Conservation (phyloP, 1,140 invertebrate genomes). For the Gryon sp. region DNA sequence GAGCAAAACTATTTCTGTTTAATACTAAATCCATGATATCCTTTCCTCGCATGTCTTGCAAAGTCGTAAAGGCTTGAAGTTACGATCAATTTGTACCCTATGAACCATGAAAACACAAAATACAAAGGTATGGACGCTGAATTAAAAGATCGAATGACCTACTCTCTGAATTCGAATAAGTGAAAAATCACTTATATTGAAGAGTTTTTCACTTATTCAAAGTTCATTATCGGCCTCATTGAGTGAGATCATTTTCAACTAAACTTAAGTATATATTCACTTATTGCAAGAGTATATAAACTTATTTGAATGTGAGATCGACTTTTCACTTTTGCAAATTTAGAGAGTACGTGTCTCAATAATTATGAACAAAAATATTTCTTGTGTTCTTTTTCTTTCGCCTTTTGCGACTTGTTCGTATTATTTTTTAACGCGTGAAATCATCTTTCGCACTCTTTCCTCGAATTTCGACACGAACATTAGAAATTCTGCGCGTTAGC, state of each 20-base stretch:
- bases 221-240: too few species aligned
- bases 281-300: too few species aligned
- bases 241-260: too few species aligned
- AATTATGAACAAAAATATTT: constrained; percentile 45
- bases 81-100: constrained; percentile 64
- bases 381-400: constrained; percentile 17
- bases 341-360: too few species aligned
- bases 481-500: constrained; percentile 69
- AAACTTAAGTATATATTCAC: too few species aligned
- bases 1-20: constrained; percentile 61
- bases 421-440: constrained; percentile 42
- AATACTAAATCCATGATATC: constrained; percentile 62
- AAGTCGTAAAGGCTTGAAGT: constrained; percentile 64
- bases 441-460: constrained; percentile 32
- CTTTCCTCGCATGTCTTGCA: constrained; percentile 59
- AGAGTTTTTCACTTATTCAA: too few species aligned
- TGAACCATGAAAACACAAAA: constrained; percentile 54
- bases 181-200: too few species aligned
- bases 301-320: too few species aligned
- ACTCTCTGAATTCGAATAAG: too few species aligned
- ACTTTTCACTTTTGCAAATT: too few species aligned
- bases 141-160: constrained; percentile 9
- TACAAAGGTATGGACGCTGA: neutral
- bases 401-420: neutral
- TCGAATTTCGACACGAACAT: constrained; percentile 57